Evolutionary conservation across 2,888 invertebrate species (phyloP).

Genomic region (Napeogenes sylphis): DNA sequence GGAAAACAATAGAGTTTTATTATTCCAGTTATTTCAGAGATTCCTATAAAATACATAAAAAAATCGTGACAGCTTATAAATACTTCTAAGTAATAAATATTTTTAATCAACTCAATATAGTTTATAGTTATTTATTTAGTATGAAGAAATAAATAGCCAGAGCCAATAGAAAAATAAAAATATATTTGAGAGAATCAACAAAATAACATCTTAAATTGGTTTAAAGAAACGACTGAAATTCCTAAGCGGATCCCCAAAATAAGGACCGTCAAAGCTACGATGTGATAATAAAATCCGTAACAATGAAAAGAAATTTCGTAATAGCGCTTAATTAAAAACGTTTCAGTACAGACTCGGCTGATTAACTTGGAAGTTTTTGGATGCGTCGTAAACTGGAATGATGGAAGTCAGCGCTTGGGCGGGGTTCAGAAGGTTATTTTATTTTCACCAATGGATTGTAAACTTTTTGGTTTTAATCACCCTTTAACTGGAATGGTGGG

Average conservation of each 20-base stretch:
- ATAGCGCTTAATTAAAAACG: conserved; percentile 68
- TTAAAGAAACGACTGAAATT: conserved; percentile 8
- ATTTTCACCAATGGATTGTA: not conserved
- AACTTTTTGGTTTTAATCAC: not conserved
- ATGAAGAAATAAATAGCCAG: no score
- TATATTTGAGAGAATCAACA: no score
- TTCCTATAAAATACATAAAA: no score
- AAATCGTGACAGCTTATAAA: no score
- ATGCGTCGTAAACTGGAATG: conserved; percentile 57
- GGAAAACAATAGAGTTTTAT: no score
- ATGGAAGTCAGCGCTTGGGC: conserved; percentile 38
- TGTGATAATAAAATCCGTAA: conserved; percentile 42
- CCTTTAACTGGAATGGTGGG: not conserved
- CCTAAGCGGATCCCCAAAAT: conserved; percentile 8
- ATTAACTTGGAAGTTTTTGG: conserved; percentile 56
- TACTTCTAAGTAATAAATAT: no score
- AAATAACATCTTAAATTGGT: no score
- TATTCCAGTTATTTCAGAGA: no score
- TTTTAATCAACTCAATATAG: no score
- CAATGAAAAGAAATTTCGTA: conserved; percentile 52
- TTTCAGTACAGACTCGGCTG: conserved; percentile 50
- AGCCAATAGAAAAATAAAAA: no score
- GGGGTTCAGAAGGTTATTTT: conserved; percentile 11
- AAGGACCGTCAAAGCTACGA: conserved; percentile 30
- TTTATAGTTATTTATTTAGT: no score